Evolutionary conservation across 2,888 invertebrate species (phyloP), one percentile per base, ranked within the genome.

Genomic region (Hartigia nigra): DNA sequence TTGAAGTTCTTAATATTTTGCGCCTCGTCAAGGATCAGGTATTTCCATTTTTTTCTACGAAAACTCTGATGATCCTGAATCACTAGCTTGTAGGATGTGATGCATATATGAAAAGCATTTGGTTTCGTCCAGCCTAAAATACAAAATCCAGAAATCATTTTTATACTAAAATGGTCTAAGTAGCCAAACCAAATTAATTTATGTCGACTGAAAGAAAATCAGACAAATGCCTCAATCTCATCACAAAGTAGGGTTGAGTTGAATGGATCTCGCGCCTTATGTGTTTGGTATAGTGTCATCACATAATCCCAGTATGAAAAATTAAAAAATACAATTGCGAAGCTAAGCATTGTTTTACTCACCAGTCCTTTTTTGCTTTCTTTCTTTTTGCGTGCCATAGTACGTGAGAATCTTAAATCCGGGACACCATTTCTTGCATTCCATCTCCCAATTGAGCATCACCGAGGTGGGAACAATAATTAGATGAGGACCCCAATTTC

Each of bases 371-470:
- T 98, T 98, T 84, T 95, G 92, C 92, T 97, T 97, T 79, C 99
- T 94, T 92, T 99, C 99, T 91, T 99, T 99, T 87, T 97, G 97
- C 39, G 96, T 95, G 74, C 99, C 99, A 91, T 98, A 99, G 92
- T 99, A 99, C 1, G 99, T 99, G 84, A 99, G 94, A 88, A 99
- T 98, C 94, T 99, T 99, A 92, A 99, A 98, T 77, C 97, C 98
- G 0, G 99, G 99, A 92, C 99, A 99, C 99, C 99, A 99, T 92
- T 99, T 99, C 92, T 99, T 99, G 90, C 98, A 97, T 92, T 99
- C 99, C 97, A 99, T 98, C 93, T 99, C 99, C 99, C 99, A 99
- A 93, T 99, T 99, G 82, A 99, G 94, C 96, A 99, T 98, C 76
- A 99, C 99, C 84, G 99, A 99, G 31, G 99, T 99, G 80, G 99